A percentile compares a stretch with the other conserved stretches of the same genome.
These are phyloP conservation scores for Elgaria multicarinata DNA, from an alignment of 2,113 vertebrate genomes.

Conservation along the genomic window DNA sequence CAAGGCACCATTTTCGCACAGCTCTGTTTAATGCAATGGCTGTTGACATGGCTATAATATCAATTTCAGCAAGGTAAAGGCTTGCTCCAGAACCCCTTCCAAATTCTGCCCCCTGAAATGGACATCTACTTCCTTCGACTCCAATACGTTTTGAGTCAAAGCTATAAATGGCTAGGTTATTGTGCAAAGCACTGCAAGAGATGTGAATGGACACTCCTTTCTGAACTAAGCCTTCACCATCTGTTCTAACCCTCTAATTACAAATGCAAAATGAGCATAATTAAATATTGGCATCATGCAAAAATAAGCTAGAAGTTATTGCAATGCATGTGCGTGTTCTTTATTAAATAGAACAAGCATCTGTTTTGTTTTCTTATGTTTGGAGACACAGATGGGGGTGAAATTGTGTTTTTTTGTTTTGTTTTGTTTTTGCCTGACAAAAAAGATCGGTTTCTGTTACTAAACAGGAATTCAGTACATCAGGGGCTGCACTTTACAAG, in stretches of 20 bases:
- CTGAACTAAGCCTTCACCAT: slow-evolving; percentile 61
- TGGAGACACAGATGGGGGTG: slow-evolving; percentile 66
- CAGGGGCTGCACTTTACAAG: slow-evolving; percentile 48
- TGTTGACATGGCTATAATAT: neutral
- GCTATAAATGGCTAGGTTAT: slow-evolving; percentile 37
- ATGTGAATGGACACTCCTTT: slow-evolving; percentile 65
- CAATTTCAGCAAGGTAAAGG: neutral
- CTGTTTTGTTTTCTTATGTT: slow-evolving; percentile 74
- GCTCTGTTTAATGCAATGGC: neutral
- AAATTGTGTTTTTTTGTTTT: no score
- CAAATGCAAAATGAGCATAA: slow-evolving; percentile 77
- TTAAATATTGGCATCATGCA: slow-evolving; percentile 74
- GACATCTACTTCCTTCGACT: rapidly evolving
- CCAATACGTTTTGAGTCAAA: slow-evolving; percentile 42
- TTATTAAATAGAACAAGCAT: slow-evolving; percentile 76
- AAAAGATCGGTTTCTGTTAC: slow-evolving; percentile 65
- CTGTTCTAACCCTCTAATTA: slow-evolving; percentile 75
- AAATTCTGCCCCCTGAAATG: neutral
- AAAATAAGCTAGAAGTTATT: slow-evolving; percentile 71
- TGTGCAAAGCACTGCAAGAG: slow-evolving; percentile 54
- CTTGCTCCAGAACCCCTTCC: neutral
- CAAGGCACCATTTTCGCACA: neutral
- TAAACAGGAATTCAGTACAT: slow-evolving; percentile 62
- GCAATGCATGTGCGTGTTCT: slow-evolving; percentile 69
- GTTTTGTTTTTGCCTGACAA: slow-evolving; percentile 71